phyloP scores from a whole-genome alignment of 2,888 invertebrate genomes.

The Orthonychiurus folsomi region DNA sequence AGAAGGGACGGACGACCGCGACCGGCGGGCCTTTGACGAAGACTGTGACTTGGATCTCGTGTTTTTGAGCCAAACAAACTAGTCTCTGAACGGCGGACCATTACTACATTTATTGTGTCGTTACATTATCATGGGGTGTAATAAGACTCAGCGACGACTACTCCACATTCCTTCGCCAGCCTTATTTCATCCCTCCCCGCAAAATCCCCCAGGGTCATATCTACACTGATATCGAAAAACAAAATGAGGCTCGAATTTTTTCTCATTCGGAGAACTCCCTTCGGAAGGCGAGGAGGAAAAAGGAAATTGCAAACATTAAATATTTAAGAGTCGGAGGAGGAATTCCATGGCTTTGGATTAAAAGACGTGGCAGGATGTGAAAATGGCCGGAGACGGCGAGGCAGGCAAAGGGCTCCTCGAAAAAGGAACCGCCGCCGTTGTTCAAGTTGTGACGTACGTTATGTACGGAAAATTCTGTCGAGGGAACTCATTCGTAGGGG shows the following conservation, averaged over 20 bases:
- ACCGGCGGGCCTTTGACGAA: background rate
- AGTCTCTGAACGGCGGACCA: slow-evolving; percentile 22
- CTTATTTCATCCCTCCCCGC: slow-evolving; percentile 38
- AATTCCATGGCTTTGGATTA: slow-evolving; percentile 4
- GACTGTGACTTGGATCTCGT: background rate
- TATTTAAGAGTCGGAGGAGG: slow-evolving; percentile 29
- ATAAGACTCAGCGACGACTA: slow-evolving; percentile 32
- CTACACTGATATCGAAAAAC: slow-evolving; percentile 40
- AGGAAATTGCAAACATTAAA: slow-evolving; percentile 41
- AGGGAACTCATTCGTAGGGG: background rate
- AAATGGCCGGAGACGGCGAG: slow-evolving; percentile 7
- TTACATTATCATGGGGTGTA: slow-evolving; percentile 39
- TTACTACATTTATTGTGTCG: slow-evolving; percentile 40
- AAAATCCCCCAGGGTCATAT: slow-evolving; percentile 38
- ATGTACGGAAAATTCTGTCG: background rate
- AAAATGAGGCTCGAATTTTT: slow-evolving; percentile 40
- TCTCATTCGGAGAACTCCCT: slow-evolving; percentile 38
- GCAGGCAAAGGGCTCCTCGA: slow-evolving; percentile 7
- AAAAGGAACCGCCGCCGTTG: background rate
- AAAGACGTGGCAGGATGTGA: background rate
- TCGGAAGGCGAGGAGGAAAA: slow-evolving; percentile 36
- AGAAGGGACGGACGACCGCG: background rate
- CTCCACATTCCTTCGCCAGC: slow-evolving; percentile 32
- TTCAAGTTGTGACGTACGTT: background rate
- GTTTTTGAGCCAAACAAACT: slow-evolving; percentile 12